A percentile compares a stretch with the other conserved stretches of the same genome.
Conservation (phyloP, 2,888 invertebrate genomes). For the Thelaira solivaga region DNA sequence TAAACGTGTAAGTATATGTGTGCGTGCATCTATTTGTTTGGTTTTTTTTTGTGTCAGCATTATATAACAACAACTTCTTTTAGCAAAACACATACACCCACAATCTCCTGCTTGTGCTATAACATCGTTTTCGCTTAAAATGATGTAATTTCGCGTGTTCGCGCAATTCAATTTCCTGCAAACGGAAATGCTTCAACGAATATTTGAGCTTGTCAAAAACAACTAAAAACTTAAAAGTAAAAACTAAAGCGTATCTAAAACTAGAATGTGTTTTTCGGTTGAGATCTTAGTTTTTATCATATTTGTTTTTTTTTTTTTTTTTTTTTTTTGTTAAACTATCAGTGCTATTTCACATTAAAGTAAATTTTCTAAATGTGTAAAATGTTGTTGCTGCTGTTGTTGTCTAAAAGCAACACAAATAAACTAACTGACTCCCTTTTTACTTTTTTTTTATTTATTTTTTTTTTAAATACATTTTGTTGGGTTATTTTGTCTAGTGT, state of each 20-base stretch:
- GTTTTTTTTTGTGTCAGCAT: slow-evolving; percentile 1
- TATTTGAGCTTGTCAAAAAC: slow-evolving; percentile 66
- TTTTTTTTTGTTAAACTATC: slow-evolving; percentile 4
- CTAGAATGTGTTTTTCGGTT: slow-evolving; percentile 34
- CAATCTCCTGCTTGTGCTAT: neutral
- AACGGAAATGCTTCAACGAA: slow-evolving; percentile 71
- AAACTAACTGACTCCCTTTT: slow-evolving; percentile 40
- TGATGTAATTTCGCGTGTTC: slow-evolving; percentile 75
- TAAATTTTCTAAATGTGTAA: slow-evolving; percentile 39
- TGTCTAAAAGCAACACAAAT: slow-evolving; percentile 53
- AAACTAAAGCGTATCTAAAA: slow-evolving; percentile 35
- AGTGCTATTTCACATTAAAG: slow-evolving; percentile 33
- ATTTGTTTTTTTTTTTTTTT: neutral
- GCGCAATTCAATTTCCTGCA: slow-evolving; percentile 75
- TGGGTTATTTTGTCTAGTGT: slow-evolving; percentile 23
- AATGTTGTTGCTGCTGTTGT: too few relatives aligned
- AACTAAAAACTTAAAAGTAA: too few relatives aligned
- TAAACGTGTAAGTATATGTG: neutral
- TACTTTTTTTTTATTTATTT: neutral
- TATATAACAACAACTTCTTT: neutral
- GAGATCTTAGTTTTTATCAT: slow-evolving; percentile 25
- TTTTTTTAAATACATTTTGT: neutral
- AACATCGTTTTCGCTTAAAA: slow-evolving; percentile 66
- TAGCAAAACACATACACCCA: neutral
- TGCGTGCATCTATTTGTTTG: slow-evolving; percentile 20